These are phyloP conservation scores for Sebastes umbrosus DNA, from an alignment of 2,797 vertebrate species.

Conservation along the genomic window DNA sequence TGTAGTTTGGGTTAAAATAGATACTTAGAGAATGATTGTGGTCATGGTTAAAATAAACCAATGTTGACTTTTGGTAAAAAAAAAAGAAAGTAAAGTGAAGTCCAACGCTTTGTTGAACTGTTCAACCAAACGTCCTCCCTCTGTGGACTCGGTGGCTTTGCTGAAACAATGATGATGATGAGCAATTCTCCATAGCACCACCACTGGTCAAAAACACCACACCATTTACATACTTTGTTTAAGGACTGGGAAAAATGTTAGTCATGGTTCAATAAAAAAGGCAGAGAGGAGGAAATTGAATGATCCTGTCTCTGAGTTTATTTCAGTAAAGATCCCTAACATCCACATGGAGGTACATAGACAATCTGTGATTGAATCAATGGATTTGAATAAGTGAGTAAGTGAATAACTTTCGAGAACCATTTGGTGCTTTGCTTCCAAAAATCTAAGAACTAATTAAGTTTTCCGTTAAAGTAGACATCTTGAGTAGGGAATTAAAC, in stretches of 20 bases:
- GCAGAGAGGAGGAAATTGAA: not conserved
- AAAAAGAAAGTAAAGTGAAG: no score
- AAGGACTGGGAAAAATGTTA: not conserved
- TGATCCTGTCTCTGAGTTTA: not conserved
- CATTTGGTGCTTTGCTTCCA: not conserved
- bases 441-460: conserved; percentile 32
- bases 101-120: not conserved
- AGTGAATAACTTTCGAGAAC: not conserved
- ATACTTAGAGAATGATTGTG: not conserved
- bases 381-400: not conserved
- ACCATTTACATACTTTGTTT: not conserved
- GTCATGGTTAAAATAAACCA: not conserved
- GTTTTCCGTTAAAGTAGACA: conserved; percentile 4
- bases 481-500: conserved; percentile 25
- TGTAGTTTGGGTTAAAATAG: not conserved
- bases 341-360: not conserved
- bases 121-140: not conserved
- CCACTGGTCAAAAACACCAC: not conserved
- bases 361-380: not conserved
- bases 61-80: not conserved
- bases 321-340: not conserved
- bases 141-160: not conserved
- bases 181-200: not conserved
- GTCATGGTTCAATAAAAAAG: not conserved
- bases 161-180: not conserved